Evolutionary conservation across 2,113 vertebrate genomes (phyloP).

Genomic region (Centropristis striata): DNA sequence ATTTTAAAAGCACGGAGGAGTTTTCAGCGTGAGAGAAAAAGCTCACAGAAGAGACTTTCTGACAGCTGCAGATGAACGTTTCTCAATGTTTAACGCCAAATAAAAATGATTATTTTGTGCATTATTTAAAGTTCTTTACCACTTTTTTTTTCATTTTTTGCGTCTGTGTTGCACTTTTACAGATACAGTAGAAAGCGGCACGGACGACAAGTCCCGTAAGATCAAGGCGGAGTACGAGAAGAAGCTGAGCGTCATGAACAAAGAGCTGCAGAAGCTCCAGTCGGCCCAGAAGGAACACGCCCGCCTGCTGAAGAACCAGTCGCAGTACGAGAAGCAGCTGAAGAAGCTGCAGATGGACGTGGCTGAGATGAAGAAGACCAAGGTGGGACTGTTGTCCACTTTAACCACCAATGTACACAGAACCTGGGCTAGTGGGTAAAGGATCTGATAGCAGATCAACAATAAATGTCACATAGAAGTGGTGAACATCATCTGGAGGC

Average conservation of each 20-base stretch:
- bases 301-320: constrained; percentile 95
- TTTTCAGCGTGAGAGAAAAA: neutral
- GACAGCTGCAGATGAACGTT: neutral
- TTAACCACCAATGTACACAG: too few species aligned
- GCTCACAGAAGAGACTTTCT: neutral
- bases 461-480: too few species aligned
- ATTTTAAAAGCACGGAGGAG: constrained; percentile 8
- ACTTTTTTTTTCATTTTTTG: neutral
- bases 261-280: constrained; percentile 95
- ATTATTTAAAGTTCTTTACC: neutral
- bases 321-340: constrained; percentile 97
- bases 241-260: constrained; percentile 96
- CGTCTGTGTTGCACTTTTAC: neutral
- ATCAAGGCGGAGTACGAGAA: constrained; percentile 96
- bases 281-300: constrained; percentile 96
- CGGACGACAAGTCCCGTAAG: constrained; percentile 96
- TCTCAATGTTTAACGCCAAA: neutral
- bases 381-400: too few species aligned
- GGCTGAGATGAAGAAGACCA: constrained; percentile 97
- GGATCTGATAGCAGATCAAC: too few species aligned
- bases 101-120: neutral
- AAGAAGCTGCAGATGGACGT: constrained; percentile 96
- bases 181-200: constrained; percentile 94
- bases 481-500: too few species aligned
- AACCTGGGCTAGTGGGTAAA: too few species aligned